These are phyloP conservation scores for Homalodisca vitripennis DNA, from an alignment of 1,140 invertebrate species.

Conservation along the genomic window DNA sequence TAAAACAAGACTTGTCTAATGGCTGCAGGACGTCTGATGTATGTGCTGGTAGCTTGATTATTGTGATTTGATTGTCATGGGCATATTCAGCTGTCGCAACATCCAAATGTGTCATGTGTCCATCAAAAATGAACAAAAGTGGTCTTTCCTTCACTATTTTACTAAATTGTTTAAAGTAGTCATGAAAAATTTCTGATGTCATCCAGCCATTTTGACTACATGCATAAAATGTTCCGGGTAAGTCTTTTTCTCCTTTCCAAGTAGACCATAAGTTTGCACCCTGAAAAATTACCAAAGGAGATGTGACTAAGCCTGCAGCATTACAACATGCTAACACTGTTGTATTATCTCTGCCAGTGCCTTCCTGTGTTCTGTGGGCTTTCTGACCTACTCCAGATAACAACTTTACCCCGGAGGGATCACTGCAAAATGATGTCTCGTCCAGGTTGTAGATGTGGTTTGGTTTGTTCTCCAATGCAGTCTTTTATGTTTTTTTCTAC, in stretches of 20 bases:
- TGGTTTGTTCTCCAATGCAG: slow-evolving; percentile 34
- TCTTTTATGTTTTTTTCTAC: slow-evolving; percentile 17
- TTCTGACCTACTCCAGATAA: slow-evolving; percentile 28
- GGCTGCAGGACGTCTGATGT: slow-evolving; percentile 31
- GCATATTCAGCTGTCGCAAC: slow-evolving; percentile 22
- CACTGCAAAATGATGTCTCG: slow-evolving; percentile 30
- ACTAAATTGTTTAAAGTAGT: slow-evolving; percentile 21
- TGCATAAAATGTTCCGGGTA: slow-evolving; percentile 33
- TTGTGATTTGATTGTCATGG: slow-evolving; percentile 8
- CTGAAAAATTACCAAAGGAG: slow-evolving; percentile 30
- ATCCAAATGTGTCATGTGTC: slow-evolving; percentile 29
- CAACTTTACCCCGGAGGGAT: slow-evolving; percentile 24
- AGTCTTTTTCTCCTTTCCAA: slow-evolving; percentile 27
- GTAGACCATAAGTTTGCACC: slow-evolving; percentile 15
- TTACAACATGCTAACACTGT: slow-evolving; percentile 29
- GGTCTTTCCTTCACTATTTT: slow-evolving; percentile 26
- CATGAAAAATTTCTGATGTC: slow-evolving; percentile 29
- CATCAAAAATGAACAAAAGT: slow-evolving; percentile 30
- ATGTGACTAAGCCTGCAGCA: slow-evolving; percentile 24
- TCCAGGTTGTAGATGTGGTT: slow-evolving; percentile 35
- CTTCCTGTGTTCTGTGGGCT: slow-evolving; percentile 26
- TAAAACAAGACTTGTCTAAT: slow-evolving; percentile 29
- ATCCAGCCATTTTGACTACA: slow-evolving; percentile 31
- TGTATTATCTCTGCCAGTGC: slow-evolving; percentile 28
- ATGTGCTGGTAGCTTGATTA: slow-evolving; percentile 29